Conservation (phyloP, 2,797 vertebrate genomes). For the Protosalanx chinensis region DNA sequence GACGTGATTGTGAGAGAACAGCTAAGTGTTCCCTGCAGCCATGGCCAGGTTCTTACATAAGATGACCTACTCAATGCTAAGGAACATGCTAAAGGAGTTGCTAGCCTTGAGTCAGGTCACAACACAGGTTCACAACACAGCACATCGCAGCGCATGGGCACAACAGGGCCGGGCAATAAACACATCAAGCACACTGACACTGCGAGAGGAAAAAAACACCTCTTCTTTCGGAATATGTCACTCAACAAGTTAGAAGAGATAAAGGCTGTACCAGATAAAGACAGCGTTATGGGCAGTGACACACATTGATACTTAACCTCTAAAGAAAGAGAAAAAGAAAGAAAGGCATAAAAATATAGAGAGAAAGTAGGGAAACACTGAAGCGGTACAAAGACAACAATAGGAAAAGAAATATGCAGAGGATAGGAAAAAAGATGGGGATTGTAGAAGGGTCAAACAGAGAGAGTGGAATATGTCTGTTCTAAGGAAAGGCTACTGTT, state of each 20-base stretch:
- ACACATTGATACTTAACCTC: not conserved
- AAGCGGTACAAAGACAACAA: not conserved
- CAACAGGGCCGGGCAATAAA: not conserved
- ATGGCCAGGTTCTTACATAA: not conserved
- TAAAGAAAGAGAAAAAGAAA: not conserved
- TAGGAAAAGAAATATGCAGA: not conserved
- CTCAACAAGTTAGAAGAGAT: too few species aligned
- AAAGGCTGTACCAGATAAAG: too few species aligned
- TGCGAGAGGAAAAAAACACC: too few species aligned
- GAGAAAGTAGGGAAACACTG: too few species aligned
- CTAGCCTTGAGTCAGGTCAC: not conserved
- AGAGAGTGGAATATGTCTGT: not conserved
- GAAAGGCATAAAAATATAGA: too few species aligned
- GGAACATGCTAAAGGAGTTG: not conserved
- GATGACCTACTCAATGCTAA: not conserved
- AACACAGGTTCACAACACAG: not conserved
- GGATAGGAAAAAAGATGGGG: not conserved
- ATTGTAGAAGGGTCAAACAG: not conserved
- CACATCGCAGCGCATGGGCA: not conserved
- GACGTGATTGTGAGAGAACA: not conserved
- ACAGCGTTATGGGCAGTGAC: too few species aligned
- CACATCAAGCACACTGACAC: too few species aligned
- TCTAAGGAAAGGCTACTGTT: too few species aligned
- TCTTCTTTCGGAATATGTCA: too few species aligned
- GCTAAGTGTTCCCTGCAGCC: slow-evolving; percentile 3